These are phyloP conservation scores for Anguilla megastoma DNA, from an alignment of 2,797 vertebrate genomes.

Conservation along the genomic window DNA sequence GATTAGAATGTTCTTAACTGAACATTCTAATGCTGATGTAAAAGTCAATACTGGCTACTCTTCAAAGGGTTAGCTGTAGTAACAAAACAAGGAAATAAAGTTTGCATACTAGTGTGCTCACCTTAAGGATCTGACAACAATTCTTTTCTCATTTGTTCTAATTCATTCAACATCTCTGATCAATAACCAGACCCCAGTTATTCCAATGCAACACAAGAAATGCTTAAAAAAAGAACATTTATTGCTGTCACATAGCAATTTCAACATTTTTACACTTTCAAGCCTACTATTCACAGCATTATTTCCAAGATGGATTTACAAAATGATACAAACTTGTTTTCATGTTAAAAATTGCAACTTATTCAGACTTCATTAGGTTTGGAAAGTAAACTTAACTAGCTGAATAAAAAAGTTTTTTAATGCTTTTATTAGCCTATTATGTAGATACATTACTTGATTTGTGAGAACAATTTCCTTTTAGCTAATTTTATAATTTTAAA, in stretches of 20 bases:
- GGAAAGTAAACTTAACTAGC: not conserved
- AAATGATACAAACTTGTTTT: not conserved
- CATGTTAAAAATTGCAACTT: not conserved
- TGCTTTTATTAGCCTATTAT: not conserved
- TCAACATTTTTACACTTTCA: not conserved
- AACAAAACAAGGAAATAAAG: no score
- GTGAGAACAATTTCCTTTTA: not conserved
- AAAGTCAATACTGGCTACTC: no score
- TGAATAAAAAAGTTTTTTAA: not conserved
- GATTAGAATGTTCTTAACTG: no score
- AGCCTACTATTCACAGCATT: not conserved
- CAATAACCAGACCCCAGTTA: not conserved
- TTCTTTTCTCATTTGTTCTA: not conserved
- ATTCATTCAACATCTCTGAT: not conserved
- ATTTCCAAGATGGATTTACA: not conserved
- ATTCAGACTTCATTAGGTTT: not conserved
- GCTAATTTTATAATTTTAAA: not conserved
- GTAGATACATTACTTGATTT: not conserved
- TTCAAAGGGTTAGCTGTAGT: no score
- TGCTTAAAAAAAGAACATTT: conserved; percentile 7
- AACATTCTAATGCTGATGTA: no score
- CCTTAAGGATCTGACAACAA: not conserved
- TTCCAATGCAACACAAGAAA: not conserved
- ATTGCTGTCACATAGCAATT: conserved; percentile 2
- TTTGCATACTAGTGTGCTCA: not conserved